Evolutionary conservation across 2,888 invertebrate genomes (phyloP), one percentile per base, ranked within the genome.

Genomic region (Geotrupes spiniger): DNA sequence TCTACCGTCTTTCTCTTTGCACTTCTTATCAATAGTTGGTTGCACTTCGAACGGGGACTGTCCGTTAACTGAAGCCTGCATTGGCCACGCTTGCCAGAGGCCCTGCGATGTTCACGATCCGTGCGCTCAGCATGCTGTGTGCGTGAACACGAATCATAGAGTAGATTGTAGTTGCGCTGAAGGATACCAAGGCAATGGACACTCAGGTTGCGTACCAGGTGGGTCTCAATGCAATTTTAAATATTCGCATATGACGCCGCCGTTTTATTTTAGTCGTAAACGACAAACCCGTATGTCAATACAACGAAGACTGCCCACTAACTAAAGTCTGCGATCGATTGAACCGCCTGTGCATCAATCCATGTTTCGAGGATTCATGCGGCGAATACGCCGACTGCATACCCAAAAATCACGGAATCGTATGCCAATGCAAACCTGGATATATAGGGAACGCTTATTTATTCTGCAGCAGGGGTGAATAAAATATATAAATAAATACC

Each of bases 231-330:
- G 21, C 38, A 38, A 38, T 16, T 16, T 33, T 12, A 41, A 9
- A 26, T 37, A 15, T 11, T 28, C 6, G 14, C 12, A 12, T 2
- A 15, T 9, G 8, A 27, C 3, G 12, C 38, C 5, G 2, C 16
- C 9, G 6, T 26, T 38, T 25, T 6, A 41, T 41, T 70, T 21
- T 26, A 50, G 50, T 50, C 3, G 12, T 46, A 25, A 45, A 50
- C 11, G 25, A 76, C 53, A 75, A 76, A 60, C 77, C 81, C 57
- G 80, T 91, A 42, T 92, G 92, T 68, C 92, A 92, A 69, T 91
- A 90, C 72, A 92, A 92, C 65, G 91, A 90, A 76, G 92, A 92
- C 65, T 93, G 92, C 68, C 90, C 91, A 44, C 87, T 89, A n/a
- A 82, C 87, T 63, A 83, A 89, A 62, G 76, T 89, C 14, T 93